These are phyloP conservation scores for Drosophila asahinai DNA, from an alignment of 1,140 invertebrate genomes.

Conservation along the genomic window DNA sequence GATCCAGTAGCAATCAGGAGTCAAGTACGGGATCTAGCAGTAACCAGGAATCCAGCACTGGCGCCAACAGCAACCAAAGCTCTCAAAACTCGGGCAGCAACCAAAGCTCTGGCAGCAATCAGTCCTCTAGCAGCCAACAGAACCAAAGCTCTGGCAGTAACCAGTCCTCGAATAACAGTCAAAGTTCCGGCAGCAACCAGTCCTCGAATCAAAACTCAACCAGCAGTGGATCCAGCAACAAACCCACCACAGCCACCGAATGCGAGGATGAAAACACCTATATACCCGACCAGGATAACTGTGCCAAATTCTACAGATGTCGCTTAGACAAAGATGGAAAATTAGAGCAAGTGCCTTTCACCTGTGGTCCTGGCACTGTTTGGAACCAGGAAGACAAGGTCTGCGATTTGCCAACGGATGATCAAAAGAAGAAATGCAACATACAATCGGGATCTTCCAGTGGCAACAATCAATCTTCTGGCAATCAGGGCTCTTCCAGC, in stretches of 20 bases:
- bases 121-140: slow-evolving; percentile 31
- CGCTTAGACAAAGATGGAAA: slow-evolving; percentile 86
- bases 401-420: slow-evolving; percentile 87
- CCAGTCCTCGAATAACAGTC: slow-evolving; percentile 42
- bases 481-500: slow-evolving; percentile 20
- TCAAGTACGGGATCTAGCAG: slow-evolving; percentile 41
- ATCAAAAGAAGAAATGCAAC: slow-evolving; percentile 86
- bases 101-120: slow-evolving; percentile 45
- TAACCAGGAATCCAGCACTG: slow-evolving; percentile 38
- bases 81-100: slow-evolving; percentile 43
- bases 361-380: slow-evolving; percentile 88
- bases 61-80: slow-evolving; percentile 41
- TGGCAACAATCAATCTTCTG: slow-evolving; percentile 23
- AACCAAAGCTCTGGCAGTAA: slow-evolving; percentile 57
- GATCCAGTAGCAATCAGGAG: slow-evolving; percentile 41
- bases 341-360: slow-evolving; percentile 87
- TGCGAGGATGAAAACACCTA: slow-evolving; percentile 86
- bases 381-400: slow-evolving; percentile 85
- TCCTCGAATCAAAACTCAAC: slow-evolving; percentile 42
- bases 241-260: slow-evolving; percentile 75
- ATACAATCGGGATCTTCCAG: slow-evolving; percentile 78
- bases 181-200: slow-evolving; percentile 53
- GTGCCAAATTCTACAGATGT: slow-evolving; percentile 89
- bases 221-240: slow-evolving; percentile 40
- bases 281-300: slow-evolving; percentile 84